These are phyloP conservation scores for Brevimyrus niger DNA, from an alignment of 2,113 vertebrate genomes.

Conservation along the genomic window DNA sequence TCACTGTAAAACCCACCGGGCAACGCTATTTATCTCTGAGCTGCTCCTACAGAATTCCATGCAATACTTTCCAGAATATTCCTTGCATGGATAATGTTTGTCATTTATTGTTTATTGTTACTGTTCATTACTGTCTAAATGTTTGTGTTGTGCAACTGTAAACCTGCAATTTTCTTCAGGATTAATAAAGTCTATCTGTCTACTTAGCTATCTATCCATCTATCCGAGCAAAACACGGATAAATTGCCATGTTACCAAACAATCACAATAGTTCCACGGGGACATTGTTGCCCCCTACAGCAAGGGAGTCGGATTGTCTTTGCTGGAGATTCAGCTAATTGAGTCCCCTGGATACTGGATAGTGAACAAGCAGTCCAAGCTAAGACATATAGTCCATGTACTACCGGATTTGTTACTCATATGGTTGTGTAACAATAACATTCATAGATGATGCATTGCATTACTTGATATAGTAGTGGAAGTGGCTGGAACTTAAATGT, in stretches of 20 bases:
- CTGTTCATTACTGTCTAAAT: neutral
- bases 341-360: neutral
- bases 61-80: neutral
- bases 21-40: neutral
- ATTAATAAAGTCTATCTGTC: neutral
- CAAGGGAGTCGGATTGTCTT: neutral
- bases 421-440: neutral
- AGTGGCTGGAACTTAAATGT: neutral
- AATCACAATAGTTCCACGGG: neutral
- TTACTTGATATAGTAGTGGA: neutral
- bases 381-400: neutral
- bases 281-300: neutral
- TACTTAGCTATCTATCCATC: neutral
- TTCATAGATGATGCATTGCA: neutral
- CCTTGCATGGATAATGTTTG: neutral
- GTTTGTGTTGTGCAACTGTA: neutral
- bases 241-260: neutral
- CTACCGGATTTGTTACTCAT: neutral
- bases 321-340: neutral
- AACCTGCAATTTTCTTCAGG: neutral
- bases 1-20: neutral
- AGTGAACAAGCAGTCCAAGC: neutral
- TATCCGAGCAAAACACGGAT: neutral
- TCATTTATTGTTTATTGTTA: neutral
- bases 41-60: neutral